phyloP scores from a whole-genome alignment of 1,140 invertebrate genomes.

The Diorhabda elongata region DNA sequence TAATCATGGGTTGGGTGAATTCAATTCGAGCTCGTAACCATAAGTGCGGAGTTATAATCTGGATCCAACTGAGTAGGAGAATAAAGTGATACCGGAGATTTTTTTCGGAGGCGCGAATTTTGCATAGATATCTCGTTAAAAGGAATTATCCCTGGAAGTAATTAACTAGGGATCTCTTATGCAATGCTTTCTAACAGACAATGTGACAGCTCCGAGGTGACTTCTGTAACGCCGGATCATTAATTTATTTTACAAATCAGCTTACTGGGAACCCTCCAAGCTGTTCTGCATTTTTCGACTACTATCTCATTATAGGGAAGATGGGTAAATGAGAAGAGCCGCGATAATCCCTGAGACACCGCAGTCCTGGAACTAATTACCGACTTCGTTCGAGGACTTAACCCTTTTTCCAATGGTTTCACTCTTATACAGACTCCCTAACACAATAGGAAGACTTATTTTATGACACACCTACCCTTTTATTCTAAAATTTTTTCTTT shows the following conservation, averaged over 20 bases:
- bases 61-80: background rate
- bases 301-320: constrained; percentile 40
- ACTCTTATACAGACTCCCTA: background rate
- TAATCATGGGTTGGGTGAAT: constrained; percentile 8
- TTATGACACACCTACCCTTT: constrained; percentile 15
- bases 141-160: constrained; percentile 41
- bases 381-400: constrained; percentile 23
- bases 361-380: constrained; percentile 38
- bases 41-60: constrained; percentile 12
- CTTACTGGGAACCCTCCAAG: constrained; percentile 42
- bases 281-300: constrained; percentile 39
- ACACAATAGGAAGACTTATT: constrained; percentile 17
- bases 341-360: constrained; percentile 40
- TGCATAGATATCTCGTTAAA: constrained; percentile 43
- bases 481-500: constrained; percentile 21
- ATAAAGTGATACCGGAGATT: constrained; percentile 18
- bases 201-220: constrained; percentile 46
- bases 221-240: constrained; percentile 44
- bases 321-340: constrained; percentile 38
- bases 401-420: constrained; percentile 36
- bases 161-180: constrained; percentile 41
- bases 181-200: constrained; percentile 40
- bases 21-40: constrained; percentile 12
- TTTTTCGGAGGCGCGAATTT: constrained; percentile 32
- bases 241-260: constrained; percentile 48